Percentiles rank a stretch among this genome's conserved stretches.
phyloP scores from a whole-genome alignment of 2,888 invertebrate species.

The Drosophila neotestacea region DNA sequence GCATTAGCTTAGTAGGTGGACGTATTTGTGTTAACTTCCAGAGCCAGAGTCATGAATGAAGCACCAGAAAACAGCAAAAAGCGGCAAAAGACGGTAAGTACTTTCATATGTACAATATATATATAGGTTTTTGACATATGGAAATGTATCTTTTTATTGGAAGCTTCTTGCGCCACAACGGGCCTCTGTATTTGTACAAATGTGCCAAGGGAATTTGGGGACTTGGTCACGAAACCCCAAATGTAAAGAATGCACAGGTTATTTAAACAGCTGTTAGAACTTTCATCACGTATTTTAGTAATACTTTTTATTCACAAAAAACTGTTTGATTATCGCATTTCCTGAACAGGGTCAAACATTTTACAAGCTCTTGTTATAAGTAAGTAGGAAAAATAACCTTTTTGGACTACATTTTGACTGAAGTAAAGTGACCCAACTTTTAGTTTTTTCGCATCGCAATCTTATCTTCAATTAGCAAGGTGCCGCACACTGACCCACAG shows the following conservation, averaged over 20 bases:
- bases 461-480: conserved; percentile 26
- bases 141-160: conserved; percentile 8
- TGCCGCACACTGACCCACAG: conserved; percentile 9
- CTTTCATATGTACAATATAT: background rate
- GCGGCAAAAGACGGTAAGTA: conserved; percentile 79
- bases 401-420: background rate
- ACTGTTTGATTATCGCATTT: conserved; percentile 15
- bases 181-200: conserved; percentile 64
- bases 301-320: conserved; percentile 17
- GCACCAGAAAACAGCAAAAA: conserved; percentile 81
- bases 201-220: conserved; percentile 48
- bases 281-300: conserved; percentile 3
- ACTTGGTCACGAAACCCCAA: conserved; percentile 24
- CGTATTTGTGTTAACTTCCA: conserved; percentile 38
- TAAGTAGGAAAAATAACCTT: background rate
- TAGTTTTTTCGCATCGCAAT: conserved; percentile 5
- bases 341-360: conserved; percentile 5
- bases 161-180: conserved; percentile 13
- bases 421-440: background rate
- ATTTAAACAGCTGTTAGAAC: conserved; percentile 62
- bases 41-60: conserved; percentile 67
- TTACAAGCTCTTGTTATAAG: background rate
- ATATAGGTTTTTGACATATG: background rate
- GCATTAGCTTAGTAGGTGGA: conserved; percentile 45
- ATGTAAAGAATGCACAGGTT: conserved; percentile 12